A percentile compares a stretch with the other conserved stretches of the same genome.
phyloP scores from a whole-genome alignment of 2,113 vertebrate genomes.

The Edolisoma coerulescens region DNA sequence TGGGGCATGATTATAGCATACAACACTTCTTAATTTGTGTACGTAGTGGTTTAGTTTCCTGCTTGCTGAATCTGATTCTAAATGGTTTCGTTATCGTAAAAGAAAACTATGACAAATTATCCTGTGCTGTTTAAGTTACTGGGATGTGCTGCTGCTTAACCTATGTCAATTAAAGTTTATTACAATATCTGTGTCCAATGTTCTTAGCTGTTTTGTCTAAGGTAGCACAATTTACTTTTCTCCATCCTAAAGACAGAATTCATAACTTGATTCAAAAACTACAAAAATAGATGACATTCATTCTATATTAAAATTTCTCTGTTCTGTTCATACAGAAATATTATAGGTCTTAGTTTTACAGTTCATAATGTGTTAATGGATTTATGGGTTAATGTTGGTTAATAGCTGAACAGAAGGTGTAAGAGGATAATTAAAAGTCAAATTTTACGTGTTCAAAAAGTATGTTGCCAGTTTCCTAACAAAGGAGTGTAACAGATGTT shows the following conservation, averaged over 20 bases:
- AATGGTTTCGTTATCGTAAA: background rate
- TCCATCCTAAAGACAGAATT: background rate
- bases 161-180: background rate
- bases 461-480: constrained; percentile 17
- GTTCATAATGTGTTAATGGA: background rate
- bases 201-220: background rate
- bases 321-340: background rate
- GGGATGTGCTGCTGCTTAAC: background rate
- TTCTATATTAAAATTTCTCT: background rate
- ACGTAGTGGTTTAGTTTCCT: background rate
- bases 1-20: background rate
- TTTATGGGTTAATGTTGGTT: background rate
- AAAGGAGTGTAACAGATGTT: constrained; percentile 50
- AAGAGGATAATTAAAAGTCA: constrained; percentile 49
- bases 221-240: background rate
- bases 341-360: background rate
- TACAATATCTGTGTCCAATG: background rate
- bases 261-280: background rate
- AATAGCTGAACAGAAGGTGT: constrained; percentile 2
- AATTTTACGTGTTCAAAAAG: constrained; percentile 3
- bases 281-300: background rate
- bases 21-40: background rate
- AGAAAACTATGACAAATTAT: background rate
- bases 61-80: background rate
- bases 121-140: background rate